Evolutionary conservation across 2,113 vertebrate genomes (phyloP).

Genomic region (Balaeniceps rex): DNA sequence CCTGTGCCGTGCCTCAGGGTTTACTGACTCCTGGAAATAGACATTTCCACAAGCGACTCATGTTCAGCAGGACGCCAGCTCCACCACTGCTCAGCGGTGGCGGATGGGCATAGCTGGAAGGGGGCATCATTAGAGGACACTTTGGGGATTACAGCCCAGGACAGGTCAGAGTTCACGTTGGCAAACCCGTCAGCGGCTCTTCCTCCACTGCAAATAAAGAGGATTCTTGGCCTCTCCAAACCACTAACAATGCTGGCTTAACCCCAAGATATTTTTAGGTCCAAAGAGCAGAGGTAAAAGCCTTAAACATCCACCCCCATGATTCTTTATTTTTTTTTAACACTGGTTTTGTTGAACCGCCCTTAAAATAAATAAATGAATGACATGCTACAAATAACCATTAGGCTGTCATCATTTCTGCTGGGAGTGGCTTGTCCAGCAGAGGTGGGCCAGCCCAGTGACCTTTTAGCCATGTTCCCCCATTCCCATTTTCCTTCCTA

Average conservation of each 20-base stretch:
- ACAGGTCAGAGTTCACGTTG: neutral
- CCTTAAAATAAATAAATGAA: neutral
- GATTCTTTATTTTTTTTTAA: neutral
- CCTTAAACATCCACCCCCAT: neutral
- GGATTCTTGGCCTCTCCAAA: neutral
- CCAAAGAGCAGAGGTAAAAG: constrained; percentile 7
- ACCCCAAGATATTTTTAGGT: neutral
- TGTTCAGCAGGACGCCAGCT: neutral
- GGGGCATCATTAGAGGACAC: neutral
- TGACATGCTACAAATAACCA: neutral
- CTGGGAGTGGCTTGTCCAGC: neutral
- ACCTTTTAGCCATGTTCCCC: neutral
- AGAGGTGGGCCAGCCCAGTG: neutral
- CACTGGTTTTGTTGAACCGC: neutral
- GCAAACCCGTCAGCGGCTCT: neutral
- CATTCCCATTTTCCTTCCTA: neutral
- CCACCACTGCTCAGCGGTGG: neutral
- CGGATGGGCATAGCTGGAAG: neutral
- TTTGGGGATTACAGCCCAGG: neutral
- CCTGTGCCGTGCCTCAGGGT: neutral
- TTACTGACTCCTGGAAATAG: neutral
- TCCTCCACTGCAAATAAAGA: neutral
- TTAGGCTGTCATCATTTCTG: neutral
- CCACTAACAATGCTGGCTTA: neutral
- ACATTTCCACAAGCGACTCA: neutral